Evolutionary conservation across 1,140 invertebrate species (phyloP).

Genomic region (Chelonus insularis): DNA sequence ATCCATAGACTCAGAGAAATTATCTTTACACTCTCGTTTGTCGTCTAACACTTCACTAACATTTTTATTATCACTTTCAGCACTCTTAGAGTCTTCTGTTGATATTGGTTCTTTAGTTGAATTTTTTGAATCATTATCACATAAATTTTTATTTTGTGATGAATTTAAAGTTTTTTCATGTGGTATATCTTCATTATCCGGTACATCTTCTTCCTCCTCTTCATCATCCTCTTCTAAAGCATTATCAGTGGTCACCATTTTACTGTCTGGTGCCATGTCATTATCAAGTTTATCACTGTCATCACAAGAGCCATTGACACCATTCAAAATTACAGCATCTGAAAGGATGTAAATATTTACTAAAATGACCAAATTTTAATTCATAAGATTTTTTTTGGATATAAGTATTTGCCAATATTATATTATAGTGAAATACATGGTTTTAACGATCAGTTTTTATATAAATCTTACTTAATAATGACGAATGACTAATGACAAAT

Average conservation of each 20-base stretch:
- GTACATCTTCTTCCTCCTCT: constrained; percentile 27
- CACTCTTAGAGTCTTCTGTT: constrained; percentile 28
- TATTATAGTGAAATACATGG: too few relatives aligned
- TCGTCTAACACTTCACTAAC: constrained; percentile 45
- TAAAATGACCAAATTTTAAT: constrained; percentile 31
- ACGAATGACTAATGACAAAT: constrained; percentile 15
- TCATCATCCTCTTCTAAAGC: constrained; percentile 27
- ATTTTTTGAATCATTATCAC: constrained; percentile 30
- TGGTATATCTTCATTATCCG: constrained; percentile 34
- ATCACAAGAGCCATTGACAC: constrained; percentile 52
- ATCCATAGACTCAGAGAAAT: constrained; percentile 42
- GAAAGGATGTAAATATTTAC: constrained; percentile 41
- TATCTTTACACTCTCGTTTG: constrained; percentile 21
- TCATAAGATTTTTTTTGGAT: constrained; percentile 5
- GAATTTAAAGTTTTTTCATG: constrained; percentile 41
- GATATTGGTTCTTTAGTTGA: constrained; percentile 31
- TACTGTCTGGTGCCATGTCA: constrained; percentile 25
- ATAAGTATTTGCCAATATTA: too few relatives aligned
- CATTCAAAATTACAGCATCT: constrained; percentile 53
- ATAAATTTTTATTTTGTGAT: constrained; percentile 34
- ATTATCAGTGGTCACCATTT: background rate
- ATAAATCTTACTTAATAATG: too few relatives aligned
- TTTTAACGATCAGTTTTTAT: too few relatives aligned
- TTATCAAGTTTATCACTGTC: constrained; percentile 44
- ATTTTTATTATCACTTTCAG: constrained; percentile 44